These are phyloP conservation scores for Acrocephalus arundinaceus DNA, from an alignment of 2,113 vertebrate genomes.

Conservation along the genomic window DNA sequence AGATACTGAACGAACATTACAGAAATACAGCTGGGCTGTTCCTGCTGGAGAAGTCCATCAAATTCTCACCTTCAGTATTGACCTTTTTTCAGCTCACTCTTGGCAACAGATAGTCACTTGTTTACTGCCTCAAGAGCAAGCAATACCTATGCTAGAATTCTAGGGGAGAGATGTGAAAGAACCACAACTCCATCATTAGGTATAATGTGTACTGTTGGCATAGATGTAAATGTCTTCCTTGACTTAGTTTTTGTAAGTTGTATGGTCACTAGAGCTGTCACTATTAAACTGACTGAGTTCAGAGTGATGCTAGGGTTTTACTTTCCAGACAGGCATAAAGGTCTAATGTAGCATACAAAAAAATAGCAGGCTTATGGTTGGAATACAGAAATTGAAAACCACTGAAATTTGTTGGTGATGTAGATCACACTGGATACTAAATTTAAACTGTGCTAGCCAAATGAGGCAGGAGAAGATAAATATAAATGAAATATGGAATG, in stretches of 20 bases:
- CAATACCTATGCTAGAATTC: not conserved
- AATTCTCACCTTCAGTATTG: not conserved
- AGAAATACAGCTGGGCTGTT: not conserved
- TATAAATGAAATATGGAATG: not conserved
- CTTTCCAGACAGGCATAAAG: not conserved
- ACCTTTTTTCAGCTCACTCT: not conserved
- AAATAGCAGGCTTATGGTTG: not conserved
- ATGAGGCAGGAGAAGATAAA: not conserved
- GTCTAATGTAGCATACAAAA: not conserved
- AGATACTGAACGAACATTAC: not conserved
- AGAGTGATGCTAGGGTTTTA: not conserved
- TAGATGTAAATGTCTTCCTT: not conserved
- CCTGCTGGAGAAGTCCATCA: not conserved
- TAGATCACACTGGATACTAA: not conserved
- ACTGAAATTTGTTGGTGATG: not conserved
- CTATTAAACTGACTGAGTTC: not conserved
- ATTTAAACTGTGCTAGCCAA: slow-evolving; percentile 11
- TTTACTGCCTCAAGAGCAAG: not conserved
- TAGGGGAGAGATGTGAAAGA: not conserved
- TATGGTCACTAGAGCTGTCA: not conserved
- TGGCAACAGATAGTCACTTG: not conserved
- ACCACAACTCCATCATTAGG: not conserved
- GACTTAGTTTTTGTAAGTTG: not conserved
- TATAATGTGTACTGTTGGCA: not conserved
- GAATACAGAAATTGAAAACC: not conserved